These are phyloP conservation scores for Syndactyla subalaris DNA, from an alignment of 2,797 vertebrate species.

Conservation along the genomic window DNA sequence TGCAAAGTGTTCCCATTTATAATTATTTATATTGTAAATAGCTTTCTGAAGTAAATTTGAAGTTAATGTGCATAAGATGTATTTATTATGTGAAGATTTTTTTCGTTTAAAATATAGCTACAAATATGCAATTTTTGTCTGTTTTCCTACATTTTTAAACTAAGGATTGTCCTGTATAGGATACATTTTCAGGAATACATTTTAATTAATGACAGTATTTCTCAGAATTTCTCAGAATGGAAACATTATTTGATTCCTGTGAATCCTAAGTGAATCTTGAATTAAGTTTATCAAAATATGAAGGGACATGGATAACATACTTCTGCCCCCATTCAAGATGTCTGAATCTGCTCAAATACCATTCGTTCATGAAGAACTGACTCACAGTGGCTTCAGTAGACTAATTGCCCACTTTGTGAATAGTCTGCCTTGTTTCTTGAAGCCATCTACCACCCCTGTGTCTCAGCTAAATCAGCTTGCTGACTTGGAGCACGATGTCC, in stretches of 20 bases:
- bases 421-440: neutral
- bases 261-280: neutral
- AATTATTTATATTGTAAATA: slow-evolving; percentile 97
- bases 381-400: neutral
- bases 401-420: neutral
- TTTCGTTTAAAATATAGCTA: slow-evolving; percentile 90
- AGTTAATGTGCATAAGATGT: slow-evolving; percentile 91
- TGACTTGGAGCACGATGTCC: neutral
- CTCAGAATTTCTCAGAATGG: neutral
- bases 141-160: slow-evolving; percentile 67
- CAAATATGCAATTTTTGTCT: slow-evolving; percentile 77
- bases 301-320: neutral
- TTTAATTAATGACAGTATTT: neutral
- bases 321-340: neutral
- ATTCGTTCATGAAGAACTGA: neutral
- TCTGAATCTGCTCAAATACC: neutral
- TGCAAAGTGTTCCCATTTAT: slow-evolving; percentile 87
- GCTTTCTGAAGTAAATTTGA: slow-evolving; percentile 90
- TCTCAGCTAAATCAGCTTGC: neutral
- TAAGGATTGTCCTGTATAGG: neutral
- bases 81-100: slow-evolving; percentile 96
- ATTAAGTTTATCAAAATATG: neutral
- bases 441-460: neutral
- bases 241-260: neutral
- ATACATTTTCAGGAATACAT: neutral